Conservation (phyloP, 2,888 invertebrate species). For the Melanostoma scalare region DNA sequence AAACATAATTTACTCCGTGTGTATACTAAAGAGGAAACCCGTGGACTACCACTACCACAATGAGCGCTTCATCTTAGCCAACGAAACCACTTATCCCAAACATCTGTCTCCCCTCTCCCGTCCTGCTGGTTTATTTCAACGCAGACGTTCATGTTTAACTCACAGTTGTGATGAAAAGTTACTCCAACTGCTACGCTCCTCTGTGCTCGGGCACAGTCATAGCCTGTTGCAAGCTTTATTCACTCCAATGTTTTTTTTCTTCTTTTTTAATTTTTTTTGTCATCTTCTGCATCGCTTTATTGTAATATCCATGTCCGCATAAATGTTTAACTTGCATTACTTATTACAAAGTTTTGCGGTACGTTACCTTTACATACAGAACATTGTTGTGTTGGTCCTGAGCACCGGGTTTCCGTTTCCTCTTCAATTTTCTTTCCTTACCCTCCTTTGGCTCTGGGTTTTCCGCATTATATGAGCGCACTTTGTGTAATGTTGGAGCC, state of each 20-base stretch:
- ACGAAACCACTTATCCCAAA: slow-evolving; percentile 16
- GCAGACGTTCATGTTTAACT: slow-evolving; percentile 36
- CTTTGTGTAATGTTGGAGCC: slow-evolving; percentile 14
- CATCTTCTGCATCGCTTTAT: slow-evolving; percentile 21
- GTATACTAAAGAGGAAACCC: slow-evolving; percentile 1
- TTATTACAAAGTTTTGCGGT: slow-evolving; percentile 45
- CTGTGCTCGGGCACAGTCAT: background rate
- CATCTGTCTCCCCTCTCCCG: background rate
- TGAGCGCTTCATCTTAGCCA: slow-evolving; percentile 19
- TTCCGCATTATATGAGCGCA: slow-evolving; percentile 3
- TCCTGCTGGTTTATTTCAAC: slow-evolving; percentile 4
- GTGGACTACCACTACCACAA: background rate
- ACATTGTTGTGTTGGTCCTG: slow-evolving; percentile 20
- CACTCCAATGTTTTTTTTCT: background rate
- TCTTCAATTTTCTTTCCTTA: slow-evolving; percentile 2
- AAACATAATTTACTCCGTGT: slow-evolving; percentile 7
- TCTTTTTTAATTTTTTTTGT: slow-evolving; percentile 18
- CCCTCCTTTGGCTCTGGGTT: background rate
- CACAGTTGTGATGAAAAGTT: slow-evolving; percentile 37
- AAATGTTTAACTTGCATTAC: slow-evolving; percentile 57
- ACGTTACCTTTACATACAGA: slow-evolving; percentile 20
- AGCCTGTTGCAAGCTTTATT: slow-evolving; percentile 40
- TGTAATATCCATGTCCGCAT: slow-evolving; percentile 46
- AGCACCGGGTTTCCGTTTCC: slow-evolving; percentile 11
- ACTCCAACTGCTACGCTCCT: slow-evolving; percentile 20